These are phyloP conservation scores for Chaetops frenatus DNA, from an alignment of 2,113 vertebrate genomes.

Conservation along the genomic window DNA sequence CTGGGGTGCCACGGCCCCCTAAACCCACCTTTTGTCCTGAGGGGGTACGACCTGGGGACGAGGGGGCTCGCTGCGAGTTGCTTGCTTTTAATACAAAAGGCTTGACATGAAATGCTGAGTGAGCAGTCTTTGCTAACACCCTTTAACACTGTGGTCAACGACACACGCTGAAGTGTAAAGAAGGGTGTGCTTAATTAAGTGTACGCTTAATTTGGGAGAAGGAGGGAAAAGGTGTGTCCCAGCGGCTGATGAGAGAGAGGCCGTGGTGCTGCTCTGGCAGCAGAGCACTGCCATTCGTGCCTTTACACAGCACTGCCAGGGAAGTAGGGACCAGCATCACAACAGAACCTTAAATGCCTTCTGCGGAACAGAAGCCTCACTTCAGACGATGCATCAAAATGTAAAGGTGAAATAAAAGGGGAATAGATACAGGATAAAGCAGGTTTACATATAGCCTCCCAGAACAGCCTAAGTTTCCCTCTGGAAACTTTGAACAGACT, in stretches of 20 bases:
- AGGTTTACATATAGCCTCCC: neutral
- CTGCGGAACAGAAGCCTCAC: neutral
- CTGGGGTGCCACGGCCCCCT: rapidly evolving
- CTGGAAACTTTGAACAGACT: neutral
- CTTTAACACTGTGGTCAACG: neutral
- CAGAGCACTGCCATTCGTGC: rapidly evolving
- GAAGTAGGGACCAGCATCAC: rapidly evolving
- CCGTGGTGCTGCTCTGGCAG: neutral
- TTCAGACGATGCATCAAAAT: neutral
- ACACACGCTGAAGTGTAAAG: rapidly evolving
- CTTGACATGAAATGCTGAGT: neutral
- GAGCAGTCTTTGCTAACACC: neutral
- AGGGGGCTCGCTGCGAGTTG: neutral
- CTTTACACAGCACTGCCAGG: rapidly evolving
- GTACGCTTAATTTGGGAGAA: neutral
- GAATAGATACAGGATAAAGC: neutral
- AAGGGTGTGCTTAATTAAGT: neutral
- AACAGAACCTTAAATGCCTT: neutral
- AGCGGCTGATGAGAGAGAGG: neutral
- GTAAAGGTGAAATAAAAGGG: neutral
- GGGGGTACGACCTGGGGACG: rapidly evolving
- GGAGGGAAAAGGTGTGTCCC: neutral
- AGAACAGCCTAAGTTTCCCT: neutral
- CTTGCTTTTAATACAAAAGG: neutral
- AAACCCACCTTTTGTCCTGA: rapidly evolving